phyloP scores from a whole-genome alignment of 2,888 invertebrate genomes.

The Apamea monoglypha region DNA sequence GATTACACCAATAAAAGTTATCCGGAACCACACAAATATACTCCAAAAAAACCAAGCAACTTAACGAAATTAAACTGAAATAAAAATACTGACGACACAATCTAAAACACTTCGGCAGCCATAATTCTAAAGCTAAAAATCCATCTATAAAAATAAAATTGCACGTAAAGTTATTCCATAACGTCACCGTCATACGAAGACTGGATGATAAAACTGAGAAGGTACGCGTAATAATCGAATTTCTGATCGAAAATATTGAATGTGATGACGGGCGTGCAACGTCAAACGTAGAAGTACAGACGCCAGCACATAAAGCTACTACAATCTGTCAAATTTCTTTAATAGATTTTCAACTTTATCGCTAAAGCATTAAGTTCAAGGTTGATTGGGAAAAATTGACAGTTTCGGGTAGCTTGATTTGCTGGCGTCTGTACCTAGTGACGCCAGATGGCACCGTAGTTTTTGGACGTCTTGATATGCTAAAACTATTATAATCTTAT shows the following conservation, averaged over 20 bases:
- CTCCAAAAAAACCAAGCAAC: conserved; percentile 15
- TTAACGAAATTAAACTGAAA: conserved; percentile 48
- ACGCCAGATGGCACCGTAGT: conserved; percentile 42
- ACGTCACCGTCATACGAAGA: conserved; percentile 68
- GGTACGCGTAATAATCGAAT: conserved; percentile 71
- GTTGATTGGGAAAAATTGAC: too few species aligned
- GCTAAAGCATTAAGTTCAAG: too few species aligned
- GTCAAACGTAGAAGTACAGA: conserved; percentile 20
- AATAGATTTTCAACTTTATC: too few species aligned
- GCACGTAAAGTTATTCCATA: conserved; percentile 70
- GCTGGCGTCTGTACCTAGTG: too few species aligned
- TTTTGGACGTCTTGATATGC: conserved; percentile 34
- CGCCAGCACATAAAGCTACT: too few species aligned
- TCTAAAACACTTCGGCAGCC: conserved; percentile 46
- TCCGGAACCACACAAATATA: not conserved
- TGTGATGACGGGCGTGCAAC: conserved; percentile 58
- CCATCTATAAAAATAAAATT: conserved; percentile 65
- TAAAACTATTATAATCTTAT: conserved; percentile 4
- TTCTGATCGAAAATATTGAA: conserved; percentile 73
- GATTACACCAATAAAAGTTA: conserved; percentile 31
- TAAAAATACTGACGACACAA: conserved; percentile 51
- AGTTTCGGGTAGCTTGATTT: too few species aligned
- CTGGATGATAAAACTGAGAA: conserved; percentile 69
- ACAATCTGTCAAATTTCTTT: too few species aligned
- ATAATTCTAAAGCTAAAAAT: conserved; percentile 56